Evolutionary conservation across 2,113 vertebrate genomes (phyloP), one percentile per base, ranked within the genome.

Genomic region (Lipotes vexillifer): DNA sequence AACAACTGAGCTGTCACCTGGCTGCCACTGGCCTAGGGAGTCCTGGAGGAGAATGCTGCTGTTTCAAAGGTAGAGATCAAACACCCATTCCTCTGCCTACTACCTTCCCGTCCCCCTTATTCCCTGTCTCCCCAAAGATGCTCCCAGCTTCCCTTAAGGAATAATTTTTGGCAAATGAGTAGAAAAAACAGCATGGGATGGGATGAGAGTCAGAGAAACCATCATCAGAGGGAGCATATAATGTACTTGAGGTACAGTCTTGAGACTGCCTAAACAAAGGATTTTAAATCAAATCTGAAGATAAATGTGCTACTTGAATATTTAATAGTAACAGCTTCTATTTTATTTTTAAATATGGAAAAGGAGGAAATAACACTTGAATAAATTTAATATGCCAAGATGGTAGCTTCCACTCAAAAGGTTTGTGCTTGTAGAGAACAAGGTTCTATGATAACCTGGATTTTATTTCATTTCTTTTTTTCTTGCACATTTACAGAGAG

Each of bases 51-150:
- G 96, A 97, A 97, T 96, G 94, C 96, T 97, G 98, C 95, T 93
- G 94, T 98, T 98, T 98, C 97, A 98, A 98, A 98, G 93, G 88
- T 5, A 96, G 88, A 98, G 95, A 98, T 98, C 97, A 98, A 98
- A 98, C 96, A 93, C 1, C n/a, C 44, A 36, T 5, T 23, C 2
- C 13, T 90, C 3, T 0, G 5, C 72, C 59, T n/a, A 13, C 29
- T 52, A 25, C 23, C 21, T 15, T 85, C 63, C 6, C 38, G 3
- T 72, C 10, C 65, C 20, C 15, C 8, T 83, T 9, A 27, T 4
- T 20, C 27, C 15, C 5, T 52, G 4, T 80, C 6, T 59, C 10
- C 29, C 94, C 85, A 0, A 65, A 96, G 78, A 97, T 97, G 80
- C 69, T 95, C 90, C 69, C 71, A 97, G 77, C 33, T 86, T 88